Base-by-base conservation (phyloP, 2,888 invertebrate species). In the Caradrina kadenii region DNA sequence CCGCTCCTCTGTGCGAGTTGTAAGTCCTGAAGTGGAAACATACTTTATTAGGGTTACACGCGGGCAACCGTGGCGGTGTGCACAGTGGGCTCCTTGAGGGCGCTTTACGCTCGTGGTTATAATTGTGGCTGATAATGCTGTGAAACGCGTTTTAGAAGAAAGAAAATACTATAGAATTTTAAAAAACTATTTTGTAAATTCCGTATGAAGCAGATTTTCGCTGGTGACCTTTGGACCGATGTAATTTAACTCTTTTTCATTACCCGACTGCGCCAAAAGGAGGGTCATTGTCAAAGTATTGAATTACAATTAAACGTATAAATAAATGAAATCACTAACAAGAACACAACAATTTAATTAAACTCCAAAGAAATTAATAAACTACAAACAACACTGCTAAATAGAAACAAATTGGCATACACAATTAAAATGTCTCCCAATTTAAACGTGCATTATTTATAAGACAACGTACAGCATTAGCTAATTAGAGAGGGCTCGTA, bases 401-500 rank as follows among this genome's bases (percentile, higher is more conserved):
- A 79, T 71, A 63, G 53, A 35, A 69, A 76, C 78, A 76, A 78
- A 73, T 82, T 83, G 77, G 78, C 60, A 72, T 61, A 64, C 67
- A 72, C 75, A 76, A 70, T 80, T 80, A 78, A 77, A 78, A 78
- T 72, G 76, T 75, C 72, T 78, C 71, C 74, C 72, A 79, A 80
- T 81, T 73, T 81, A 78, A 78, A 74, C 73, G 75, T 78, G 64
- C 75, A 81, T 81, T 82, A 81, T 79, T 79, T 76, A 81, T 72
- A 80, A 78, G 72, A 81, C 78, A 70, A 72, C 70, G 76, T 79
- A 83, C 84, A 81, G 59, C 82, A 83, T 82, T 83, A 79, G 80
- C 83, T 86, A 89, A 89, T 89, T 87, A 84, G 82, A 83, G 80
- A 76, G 77, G 74, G 26, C 69, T 75, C 79, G 80, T 84, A 82